Base-by-base conservation (phyloP, 2,797 vertebrate species). In the Paramormyrops hopkinsi region DNA sequence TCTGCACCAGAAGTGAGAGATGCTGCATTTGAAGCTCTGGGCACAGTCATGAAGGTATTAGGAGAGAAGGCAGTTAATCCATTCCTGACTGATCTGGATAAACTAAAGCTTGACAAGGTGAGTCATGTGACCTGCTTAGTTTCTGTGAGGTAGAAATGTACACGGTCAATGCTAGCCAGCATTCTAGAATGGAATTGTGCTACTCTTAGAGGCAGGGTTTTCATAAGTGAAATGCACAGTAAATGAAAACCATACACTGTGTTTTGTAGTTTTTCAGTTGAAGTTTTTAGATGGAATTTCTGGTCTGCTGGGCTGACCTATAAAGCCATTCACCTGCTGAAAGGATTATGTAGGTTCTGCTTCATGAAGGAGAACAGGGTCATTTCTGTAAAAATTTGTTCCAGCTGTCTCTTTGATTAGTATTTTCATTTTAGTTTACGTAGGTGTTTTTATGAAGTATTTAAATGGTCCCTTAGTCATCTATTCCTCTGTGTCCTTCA, bases 11-110 rank as follows among this genome's bases (percentile, higher is more conserved):
- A 99, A 93, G 99, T 99, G 73, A 97, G 99, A 91, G 99, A 99
- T 89, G 98, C 98, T 86, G 99, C 98, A 2, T 99, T 99, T 92
- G 99, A 99, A 93, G 99, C 99, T 14, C 88, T 99, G 91, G 99
- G 98, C 7, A 99, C 97, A 1, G 98, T 98, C 90, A 96, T 99
- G 96, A 99, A 98, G 92, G 98, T 99, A 87, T 97, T 98, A 89
- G 99, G 99, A 65, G 99, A 99, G 93, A 99, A 97, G 93, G 97
- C 97, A 0, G 98, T 99, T 69, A 99, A 98, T 92, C 97, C 97
- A 5, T 99, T 98, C 92, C 94, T 99, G 88, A 56, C 95, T 54
- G 99, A 99, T 92, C 94, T 99, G 91, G 98, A 99, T 92, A 99
- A 99, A 93, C 96, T 99, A 86, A 99, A 99, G 93, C 96, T 99